Evolutionary conservation across 1,140 invertebrate species (phyloP), one percentile per base, ranked within the genome.

Genomic region (Drosophila tsacasi): DNA sequence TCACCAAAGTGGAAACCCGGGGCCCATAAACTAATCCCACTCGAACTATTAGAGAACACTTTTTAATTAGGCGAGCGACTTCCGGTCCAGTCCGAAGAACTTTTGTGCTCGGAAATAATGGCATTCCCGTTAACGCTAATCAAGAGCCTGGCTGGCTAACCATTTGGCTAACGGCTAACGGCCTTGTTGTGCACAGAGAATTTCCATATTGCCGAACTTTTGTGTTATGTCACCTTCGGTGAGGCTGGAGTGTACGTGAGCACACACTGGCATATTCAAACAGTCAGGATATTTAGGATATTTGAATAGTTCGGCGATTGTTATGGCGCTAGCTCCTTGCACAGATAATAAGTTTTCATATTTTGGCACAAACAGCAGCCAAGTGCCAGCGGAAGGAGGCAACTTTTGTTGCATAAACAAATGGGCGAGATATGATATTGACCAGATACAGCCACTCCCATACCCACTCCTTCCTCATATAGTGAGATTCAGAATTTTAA

Each of bases 281-380:
- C 8, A 30, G 9, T 23, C 21, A 23, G 44, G 21, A 49, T 49
- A 25, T 49, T 25, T 30, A 37, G 25, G 59, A 55, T 75, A 73
- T 55, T 63, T 57, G 59, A 73, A 61, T 65, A 59, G 55, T 60
- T 76, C n/a, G 52, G 54, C 71, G 10, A 37, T 62, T 55, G 27
- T 72, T 64, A 49, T 49, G 60, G 23, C 54, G 21, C 30, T 52
- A 35, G 12, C 25, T 17, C 32, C 27, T 21, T 35, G 46, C 39
- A 10, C 17, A 74, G 78, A 77, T 81, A 85, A 85, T 81, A 78
- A 85, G 74, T 85, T 80, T 77, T 84, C 65, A 84, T 77, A 84
- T 76, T 83, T 76, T 62, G 50, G 42, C 40, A 35, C 62, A 49
- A 50, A 67, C 40, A 67, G 47, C 47, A 49, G 47, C 23, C 47